Evolutionary conservation across 2,113 vertebrate species (phyloP).

Genomic region (Xenopus laevis): DNA sequence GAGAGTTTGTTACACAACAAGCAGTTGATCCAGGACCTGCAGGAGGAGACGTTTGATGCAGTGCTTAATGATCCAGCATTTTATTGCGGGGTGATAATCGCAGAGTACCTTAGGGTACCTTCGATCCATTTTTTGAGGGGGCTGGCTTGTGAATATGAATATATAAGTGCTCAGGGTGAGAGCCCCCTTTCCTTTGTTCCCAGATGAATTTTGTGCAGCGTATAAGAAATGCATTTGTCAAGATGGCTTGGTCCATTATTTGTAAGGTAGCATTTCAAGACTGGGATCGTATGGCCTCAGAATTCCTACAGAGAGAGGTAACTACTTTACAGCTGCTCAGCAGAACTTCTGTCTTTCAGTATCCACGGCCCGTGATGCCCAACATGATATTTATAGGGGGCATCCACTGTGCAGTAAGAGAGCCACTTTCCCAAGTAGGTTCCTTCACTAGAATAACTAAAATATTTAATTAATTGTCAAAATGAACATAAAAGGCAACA

Average conservation of each 20-base stretch:
- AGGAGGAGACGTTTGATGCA: slow-evolving; percentile 57
- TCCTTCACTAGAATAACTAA: neutral
- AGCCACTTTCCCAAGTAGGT: slow-evolving; percentile 4
- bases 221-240: too few relatives aligned
- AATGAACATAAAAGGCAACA: too few relatives aligned
- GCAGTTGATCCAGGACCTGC: slow-evolving; percentile 49
- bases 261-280: fast-evolving
- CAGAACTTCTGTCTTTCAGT: slow-evolving; percentile 18
- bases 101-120: slow-evolving; percentile 56
- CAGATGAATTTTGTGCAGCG: too few relatives aligned
- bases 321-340: slow-evolving; percentile 28
- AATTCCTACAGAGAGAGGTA: slow-evolving; percentile 45
- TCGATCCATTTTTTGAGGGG: slow-evolving; percentile 61
- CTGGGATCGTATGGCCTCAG: slow-evolving; percentile 32
- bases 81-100: slow-evolving; percentile 58
- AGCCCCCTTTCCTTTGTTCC: too few relatives aligned
- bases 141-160: slow-evolving; percentile 47
- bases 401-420: slow-evolving; percentile 12
- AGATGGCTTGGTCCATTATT: too few relatives aligned
- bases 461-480: too few relatives aligned
- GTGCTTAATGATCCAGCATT: slow-evolving; percentile 62
- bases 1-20: slow-evolving; percentile 59
- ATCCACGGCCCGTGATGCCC: slow-evolving; percentile 19
- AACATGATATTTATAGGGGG: slow-evolving; percentile 52
- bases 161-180: too few relatives aligned